A percentile compares a stretch with the other conserved stretches of the same genome.
These are phyloP conservation scores for Bovichtus variegatus DNA, from an alignment of 2,797 vertebrate species.

Conservation along the genomic window DNA sequence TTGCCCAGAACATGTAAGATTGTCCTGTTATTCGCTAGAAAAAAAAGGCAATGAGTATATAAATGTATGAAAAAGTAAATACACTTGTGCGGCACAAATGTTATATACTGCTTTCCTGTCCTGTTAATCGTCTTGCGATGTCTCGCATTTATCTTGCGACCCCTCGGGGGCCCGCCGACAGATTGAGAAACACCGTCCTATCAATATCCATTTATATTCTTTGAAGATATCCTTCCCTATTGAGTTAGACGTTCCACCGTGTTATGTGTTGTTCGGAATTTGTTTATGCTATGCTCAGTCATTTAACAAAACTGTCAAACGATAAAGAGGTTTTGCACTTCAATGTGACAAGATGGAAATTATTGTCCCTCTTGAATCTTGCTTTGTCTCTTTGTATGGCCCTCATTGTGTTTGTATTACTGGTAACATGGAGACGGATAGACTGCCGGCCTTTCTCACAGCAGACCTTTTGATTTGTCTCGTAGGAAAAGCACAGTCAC, in stretches of 20 bases:
- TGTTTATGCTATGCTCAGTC: not conserved
- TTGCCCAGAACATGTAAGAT: not conserved
- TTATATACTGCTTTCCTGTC: not conserved
- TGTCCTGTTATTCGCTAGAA: not conserved
- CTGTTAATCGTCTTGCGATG: not conserved
- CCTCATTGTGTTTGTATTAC: not conserved
- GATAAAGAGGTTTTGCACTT: not conserved
- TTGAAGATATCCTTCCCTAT: not conserved
- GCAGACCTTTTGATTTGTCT: not conserved
- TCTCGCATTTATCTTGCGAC: not conserved
- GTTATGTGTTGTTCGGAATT: not conserved
- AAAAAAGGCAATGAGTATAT: not conserved
- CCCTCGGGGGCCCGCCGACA: not conserved
- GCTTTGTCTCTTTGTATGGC: not conserved
- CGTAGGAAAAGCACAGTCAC: not conserved
- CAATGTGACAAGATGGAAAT: not conserved
- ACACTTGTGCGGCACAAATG: not conserved
- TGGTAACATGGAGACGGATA: not conserved
- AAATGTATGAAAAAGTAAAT: not conserved
- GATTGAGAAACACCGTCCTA: not conserved
- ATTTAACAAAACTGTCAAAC: conserved; percentile 6
- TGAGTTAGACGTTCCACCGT: not conserved
- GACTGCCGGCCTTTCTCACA: not conserved
- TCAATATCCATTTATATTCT: not conserved
- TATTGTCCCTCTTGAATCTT: not conserved